phyloP scores from a whole-genome alignment of 2,797 vertebrate genomes.

The Podargus strigoides region DNA sequence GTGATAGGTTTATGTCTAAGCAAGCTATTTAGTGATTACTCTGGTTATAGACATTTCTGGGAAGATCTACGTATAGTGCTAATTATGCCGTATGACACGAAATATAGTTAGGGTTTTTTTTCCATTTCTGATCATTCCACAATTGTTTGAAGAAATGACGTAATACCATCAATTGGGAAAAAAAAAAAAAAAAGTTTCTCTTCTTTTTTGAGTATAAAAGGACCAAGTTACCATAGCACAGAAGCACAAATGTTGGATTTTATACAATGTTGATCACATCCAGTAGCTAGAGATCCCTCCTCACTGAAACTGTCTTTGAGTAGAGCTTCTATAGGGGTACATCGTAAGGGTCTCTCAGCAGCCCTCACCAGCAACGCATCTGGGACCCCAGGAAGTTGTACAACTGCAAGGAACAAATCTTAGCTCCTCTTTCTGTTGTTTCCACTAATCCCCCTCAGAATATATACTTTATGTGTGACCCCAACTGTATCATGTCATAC shows the following conservation, averaged over 20 bases:
- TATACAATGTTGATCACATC: background rate
- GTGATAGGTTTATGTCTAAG: background rate
- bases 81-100: background rate
- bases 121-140: background rate
- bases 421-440: background rate
- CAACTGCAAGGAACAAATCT: background rate
- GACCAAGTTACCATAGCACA: constrained; percentile 22
- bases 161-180: background rate
- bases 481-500: background rate
- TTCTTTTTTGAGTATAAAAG: background rate
- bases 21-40: background rate
- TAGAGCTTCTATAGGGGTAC: background rate
- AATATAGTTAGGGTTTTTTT: background rate
- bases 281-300: background rate
- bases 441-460: background rate
- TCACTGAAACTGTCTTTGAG: background rate
- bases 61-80: background rate
- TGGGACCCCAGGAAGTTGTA: background rate
- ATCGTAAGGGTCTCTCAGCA: background rate
- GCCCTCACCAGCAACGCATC: background rate
- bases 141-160: background rate
- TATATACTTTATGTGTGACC: background rate
- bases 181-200: background rate
- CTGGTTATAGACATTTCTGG: background rate
- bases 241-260: constrained; percentile 46